These are phyloP conservation scores for Sapajus apella DNA, from an alignment of 2,113 vertebrate genomes.

Conservation along the genomic window DNA sequence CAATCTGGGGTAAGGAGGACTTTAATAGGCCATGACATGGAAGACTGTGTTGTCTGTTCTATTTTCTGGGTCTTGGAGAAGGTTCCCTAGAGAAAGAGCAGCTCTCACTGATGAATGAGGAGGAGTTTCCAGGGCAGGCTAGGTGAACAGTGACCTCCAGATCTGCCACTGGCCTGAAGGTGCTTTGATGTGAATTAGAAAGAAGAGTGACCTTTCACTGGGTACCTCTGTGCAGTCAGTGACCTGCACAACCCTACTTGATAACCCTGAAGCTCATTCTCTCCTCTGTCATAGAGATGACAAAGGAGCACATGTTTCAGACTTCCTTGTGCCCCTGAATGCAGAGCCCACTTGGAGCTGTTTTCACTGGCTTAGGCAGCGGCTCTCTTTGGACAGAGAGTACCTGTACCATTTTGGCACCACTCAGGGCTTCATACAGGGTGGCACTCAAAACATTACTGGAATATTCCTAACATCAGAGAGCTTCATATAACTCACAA, in stretches of 20 bases:
- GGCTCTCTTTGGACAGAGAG: not conserved
- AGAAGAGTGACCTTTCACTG: not conserved
- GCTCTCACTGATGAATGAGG: fast-evolving
- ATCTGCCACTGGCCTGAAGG: not conserved
- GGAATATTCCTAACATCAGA: not conserved
- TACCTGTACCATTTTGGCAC: not conserved
- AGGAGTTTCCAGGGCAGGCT: not conserved
- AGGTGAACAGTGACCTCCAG: not conserved
- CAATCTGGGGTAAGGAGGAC: not conserved
- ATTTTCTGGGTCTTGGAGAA: not conserved
- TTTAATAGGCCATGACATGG: not conserved
- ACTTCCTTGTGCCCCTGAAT: not conserved
- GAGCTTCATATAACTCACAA: not conserved
- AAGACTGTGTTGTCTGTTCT: not conserved
- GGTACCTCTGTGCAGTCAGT: not conserved
- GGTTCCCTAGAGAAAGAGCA: not conserved
- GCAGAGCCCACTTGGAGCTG: not conserved
- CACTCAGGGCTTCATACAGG: fast-evolving
- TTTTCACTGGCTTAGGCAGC: not conserved
- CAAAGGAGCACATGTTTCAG: too few species aligned
- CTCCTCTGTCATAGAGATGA: not conserved
- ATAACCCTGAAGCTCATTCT: too few species aligned
- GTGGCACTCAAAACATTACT: not conserved
- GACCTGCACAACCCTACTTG: too few species aligned
- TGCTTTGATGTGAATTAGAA: not conserved